Evolutionary conservation across 2,888 invertebrate species (phyloP).

Genomic region (Chymomyza procnemis): DNA sequence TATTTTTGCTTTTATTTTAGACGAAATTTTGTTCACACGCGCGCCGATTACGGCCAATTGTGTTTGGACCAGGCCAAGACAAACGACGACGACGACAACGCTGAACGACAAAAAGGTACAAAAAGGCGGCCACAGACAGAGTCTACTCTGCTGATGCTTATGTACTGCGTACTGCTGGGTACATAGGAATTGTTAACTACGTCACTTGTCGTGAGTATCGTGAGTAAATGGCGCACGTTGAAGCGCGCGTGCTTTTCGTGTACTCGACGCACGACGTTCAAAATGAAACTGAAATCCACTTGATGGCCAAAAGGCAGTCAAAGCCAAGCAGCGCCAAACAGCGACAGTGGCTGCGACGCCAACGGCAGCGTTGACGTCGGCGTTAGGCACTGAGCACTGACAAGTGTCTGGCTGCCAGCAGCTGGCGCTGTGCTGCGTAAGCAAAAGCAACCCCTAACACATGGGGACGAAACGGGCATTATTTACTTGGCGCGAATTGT

Average conservation of each 20-base stretch:
- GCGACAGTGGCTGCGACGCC: conserved; percentile 17
- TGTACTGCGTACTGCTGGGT: no score
- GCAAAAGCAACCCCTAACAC: conserved; percentile 60
- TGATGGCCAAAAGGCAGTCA: conserved; percentile 54
- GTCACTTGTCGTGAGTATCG: conserved; percentile 11
- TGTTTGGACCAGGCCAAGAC: conserved; percentile 48
- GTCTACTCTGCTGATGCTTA: not conserved
- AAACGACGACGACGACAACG: no score
- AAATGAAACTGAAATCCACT: conserved; percentile 76
- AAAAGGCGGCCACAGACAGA: not conserved
- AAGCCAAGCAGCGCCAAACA: conserved; percentile 33
- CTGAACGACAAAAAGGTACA: not conserved
- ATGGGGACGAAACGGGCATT: not conserved
- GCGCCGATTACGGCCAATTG: conserved; percentile 53
- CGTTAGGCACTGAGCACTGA: conserved; percentile 11
- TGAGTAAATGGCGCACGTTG: conserved; percentile 40
- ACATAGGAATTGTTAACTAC: not conserved
- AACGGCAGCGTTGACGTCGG: conserved; percentile 17
- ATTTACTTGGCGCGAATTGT: conserved; percentile 33
- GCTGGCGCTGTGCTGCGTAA: conserved; percentile 9
- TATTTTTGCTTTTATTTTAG: conserved; percentile 1
- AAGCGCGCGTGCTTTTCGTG: conserved; percentile 29
- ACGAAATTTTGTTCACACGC: conserved; percentile 53
- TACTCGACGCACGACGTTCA: conserved; percentile 75
- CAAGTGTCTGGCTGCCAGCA: conserved; percentile 13